Evolutionary conservation across 2,888 invertebrate species (phyloP), one percentile per base, ranked within the genome.

Genomic region (Sminthurinus aureus): DNA sequence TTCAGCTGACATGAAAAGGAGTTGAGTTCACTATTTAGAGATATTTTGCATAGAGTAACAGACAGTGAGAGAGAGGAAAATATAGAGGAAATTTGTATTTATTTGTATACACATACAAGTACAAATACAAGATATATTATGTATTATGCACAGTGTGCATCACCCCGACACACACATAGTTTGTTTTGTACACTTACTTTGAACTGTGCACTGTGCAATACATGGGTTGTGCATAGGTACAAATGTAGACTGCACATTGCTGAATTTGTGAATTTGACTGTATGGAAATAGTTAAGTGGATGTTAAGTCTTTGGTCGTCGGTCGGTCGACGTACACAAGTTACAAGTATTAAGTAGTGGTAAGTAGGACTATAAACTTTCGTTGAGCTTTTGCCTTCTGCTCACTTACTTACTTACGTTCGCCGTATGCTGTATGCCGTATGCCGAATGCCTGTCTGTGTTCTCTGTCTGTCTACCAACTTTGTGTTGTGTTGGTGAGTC

Each of bases 291-390:
- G 58, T 58, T 58, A 58, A 58, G 58, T 58, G 58, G 58, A 58
- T 58, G 58, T 58, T 58, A 58, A 58, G 58, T 58, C 58, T 13
- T 58, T 58, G 58, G 58, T 58, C 58, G 2, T 58, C 9, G 58
- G 58, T 58, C 58, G 58, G 38, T 38, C 38, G 38, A 38, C 38
- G 38, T 38, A 38, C 38, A 38, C 38, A 38, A 38, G 38, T 38
- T 38, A 38, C 38, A 38, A 38, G 38, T 38, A 38, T 38, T 38
- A 38, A 38, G 38, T 38, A 38, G 38, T 58, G 18, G 13, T 24
- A 71, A 71, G 71, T 71, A 71, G 71, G 71, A 22, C 71, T 71
- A 71, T 71, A 71, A 71, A 71, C 71, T 71, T 24, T 71, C 22
- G 24, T 24, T 71, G 20, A 24, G 24, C 71, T 58, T 58, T 58